Evolutionary conservation across 2,113 vertebrate species (phyloP).

Genomic region (Scophthalmus maximus): DNA sequence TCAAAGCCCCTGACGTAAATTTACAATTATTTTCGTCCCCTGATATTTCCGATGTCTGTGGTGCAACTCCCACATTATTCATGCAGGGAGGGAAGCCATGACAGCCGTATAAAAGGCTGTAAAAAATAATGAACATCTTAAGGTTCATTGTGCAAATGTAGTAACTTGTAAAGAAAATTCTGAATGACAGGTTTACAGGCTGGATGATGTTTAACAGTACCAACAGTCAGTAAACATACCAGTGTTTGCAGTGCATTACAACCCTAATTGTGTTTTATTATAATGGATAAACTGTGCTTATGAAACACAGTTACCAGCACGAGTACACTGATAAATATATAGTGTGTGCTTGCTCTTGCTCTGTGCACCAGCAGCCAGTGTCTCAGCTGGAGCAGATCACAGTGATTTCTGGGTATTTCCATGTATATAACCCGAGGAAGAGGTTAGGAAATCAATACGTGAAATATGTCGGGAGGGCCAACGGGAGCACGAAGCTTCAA

Average conservation of each 20-base stretch:
- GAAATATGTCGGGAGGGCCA: constrained; percentile 29
- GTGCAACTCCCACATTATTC: constrained; percentile 9
- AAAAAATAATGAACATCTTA: constrained; percentile 32
- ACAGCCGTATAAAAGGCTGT: constrained; percentile 6
- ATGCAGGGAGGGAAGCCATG: constrained; percentile 6
- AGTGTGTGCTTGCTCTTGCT: no score
- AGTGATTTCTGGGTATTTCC: constrained; percentile 26
- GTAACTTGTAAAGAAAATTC: neutral
- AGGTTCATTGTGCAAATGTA: no score
- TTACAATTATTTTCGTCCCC: constrained; percentile 7
- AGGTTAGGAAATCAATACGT: constrained; percentile 43
- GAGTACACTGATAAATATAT: no score
- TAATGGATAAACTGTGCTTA: no score
- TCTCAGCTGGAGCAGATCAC: neutral
- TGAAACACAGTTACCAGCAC: no score
- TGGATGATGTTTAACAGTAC: neutral
- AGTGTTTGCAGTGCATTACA: neutral
- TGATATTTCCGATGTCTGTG: constrained; percentile 17
- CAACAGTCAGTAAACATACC: neutral
- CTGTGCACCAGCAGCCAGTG: neutral
- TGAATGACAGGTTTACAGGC: neutral
- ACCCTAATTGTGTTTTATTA: neutral
- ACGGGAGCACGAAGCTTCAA: constrained; percentile 10
- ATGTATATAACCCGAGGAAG: constrained; percentile 13
- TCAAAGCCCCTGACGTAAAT: constrained; percentile 43